Evolutionary conservation across 1,140 invertebrate genomes (phyloP).

Genomic region (Arion vulgaris): DNA sequence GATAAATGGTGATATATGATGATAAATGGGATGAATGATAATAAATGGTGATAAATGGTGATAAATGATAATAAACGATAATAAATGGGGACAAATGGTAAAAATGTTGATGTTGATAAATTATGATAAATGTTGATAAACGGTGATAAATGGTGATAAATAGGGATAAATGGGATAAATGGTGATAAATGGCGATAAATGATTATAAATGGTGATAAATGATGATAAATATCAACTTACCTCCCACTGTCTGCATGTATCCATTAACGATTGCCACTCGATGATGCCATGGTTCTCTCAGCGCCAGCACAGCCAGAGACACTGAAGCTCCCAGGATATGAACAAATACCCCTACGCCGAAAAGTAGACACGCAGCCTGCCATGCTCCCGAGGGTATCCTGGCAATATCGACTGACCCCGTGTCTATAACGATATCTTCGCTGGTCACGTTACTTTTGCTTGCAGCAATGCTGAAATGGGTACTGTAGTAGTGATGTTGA

Average conservation of each 20-base stretch:
- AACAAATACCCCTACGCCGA: conserved; percentile 63
- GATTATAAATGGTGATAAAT: no score
- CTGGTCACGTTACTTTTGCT: conserved; percentile 49
- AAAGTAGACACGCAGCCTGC: conserved; percentile 66
- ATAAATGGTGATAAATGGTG: no score
- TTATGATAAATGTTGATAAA: no score
- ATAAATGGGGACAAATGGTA: no score
- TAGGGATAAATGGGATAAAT: no score
- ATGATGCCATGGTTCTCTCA: conserved; percentile 46
- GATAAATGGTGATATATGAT: no score
- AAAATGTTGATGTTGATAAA: no score
- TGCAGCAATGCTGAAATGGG: neutral
- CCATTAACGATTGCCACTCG: conserved; percentile 57
- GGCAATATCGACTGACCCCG: conserved; percentile 54
- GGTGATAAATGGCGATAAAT: no score
- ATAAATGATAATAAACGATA: no score
- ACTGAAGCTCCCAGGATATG: conserved; percentile 56
- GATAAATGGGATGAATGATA: no score
- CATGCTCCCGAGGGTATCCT: conserved; percentile 64
- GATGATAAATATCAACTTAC: conserved; percentile 41
- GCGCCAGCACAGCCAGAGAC: conserved; percentile 52
- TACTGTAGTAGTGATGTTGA: neutral
- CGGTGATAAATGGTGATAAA: no score
- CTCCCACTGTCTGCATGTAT: conserved; percentile 64
- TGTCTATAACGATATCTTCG: neutral